A percentile compares a stretch with the other conserved stretches of the same genome.
These are phyloP conservation scores for Poeciliopsis paucimaculata DNA, from an alignment of 2,797 vertebrate species.

Conservation along the genomic window DNA sequence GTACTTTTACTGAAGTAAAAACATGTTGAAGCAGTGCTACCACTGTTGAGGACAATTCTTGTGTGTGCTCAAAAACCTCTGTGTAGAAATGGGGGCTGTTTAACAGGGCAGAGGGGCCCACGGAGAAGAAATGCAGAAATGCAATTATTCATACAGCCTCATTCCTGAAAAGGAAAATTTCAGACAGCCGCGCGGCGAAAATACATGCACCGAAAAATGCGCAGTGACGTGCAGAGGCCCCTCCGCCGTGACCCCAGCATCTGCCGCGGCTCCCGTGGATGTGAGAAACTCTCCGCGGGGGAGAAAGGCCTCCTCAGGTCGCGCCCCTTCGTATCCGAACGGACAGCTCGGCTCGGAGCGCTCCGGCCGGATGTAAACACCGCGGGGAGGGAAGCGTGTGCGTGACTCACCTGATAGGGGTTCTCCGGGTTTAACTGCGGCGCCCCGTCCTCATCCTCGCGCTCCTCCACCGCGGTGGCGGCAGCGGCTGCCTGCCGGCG, in stretches of 20 bases:
- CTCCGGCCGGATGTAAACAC: conserved; percentile 1
- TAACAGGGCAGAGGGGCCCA: conserved; percentile 49
- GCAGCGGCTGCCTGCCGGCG: conserved; percentile 74
- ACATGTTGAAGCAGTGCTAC: too few species aligned
- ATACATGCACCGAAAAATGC: conserved; percentile 58
- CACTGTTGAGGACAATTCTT: too few species aligned
- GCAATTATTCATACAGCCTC: conserved; percentile 71
- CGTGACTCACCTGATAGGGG: conserved; percentile 90
- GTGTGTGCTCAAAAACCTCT: too few species aligned
- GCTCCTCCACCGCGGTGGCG: neutral
- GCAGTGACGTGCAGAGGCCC: conserved; percentile 67
- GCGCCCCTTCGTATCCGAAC: conserved; percentile 49
- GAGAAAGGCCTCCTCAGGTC: conserved; percentile 45
- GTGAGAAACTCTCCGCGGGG: conserved; percentile 46
- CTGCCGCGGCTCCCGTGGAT: conserved; percentile 72
- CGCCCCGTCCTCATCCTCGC: conserved; percentile 67
- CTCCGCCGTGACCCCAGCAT: conserved; percentile 74
- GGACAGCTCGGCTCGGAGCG: conserved; percentile 43
- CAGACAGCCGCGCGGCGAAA: conserved; percentile 52
- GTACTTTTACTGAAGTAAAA: too few species aligned
- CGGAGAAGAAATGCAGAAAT: conserved; percentile 19
- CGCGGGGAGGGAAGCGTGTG: neutral
- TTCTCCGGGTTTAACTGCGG: conserved; percentile 88
- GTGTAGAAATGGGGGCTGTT: conserved; percentile 24
- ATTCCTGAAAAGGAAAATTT: conserved; percentile 70